These are phyloP conservation scores for Drosophila suzukii DNA, from an alignment of 1,140 invertebrate species.

Conservation along the genomic window DNA sequence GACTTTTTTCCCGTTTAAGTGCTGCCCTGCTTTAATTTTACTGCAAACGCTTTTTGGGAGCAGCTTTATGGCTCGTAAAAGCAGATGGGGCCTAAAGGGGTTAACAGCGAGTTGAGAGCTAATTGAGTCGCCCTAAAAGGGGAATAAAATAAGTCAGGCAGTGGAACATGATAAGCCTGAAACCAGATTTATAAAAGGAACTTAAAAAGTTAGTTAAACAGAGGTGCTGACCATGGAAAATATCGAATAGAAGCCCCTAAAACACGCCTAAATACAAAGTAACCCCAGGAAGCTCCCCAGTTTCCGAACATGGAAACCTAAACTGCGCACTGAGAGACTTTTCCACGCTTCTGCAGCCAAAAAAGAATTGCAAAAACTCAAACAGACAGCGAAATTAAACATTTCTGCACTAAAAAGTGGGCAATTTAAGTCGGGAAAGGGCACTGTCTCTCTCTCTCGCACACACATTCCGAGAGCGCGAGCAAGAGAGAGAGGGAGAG, in stretches of 20 bases:
- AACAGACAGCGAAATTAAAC: conserved; percentile 69
- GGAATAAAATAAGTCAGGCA: conserved; percentile 20
- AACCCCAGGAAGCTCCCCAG: conserved; percentile 3
- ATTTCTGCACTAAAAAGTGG: conserved; percentile 78
- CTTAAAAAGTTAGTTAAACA: neutral
- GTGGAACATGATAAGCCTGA: neutral
- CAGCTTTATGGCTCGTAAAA: conserved; percentile 48
- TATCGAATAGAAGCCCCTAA: neutral
- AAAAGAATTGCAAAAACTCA: conserved; percentile 24
- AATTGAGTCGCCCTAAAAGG: conserved; percentile 46
- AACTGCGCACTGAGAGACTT: conserved; percentile 44
- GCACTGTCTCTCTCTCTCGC: conserved; percentile 35
- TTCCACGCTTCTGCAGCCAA: conserved; percentile 30
- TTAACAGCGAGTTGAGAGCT: conserved; percentile 32
- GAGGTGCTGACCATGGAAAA: too few relatives aligned
- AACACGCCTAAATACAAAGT: conserved; percentile 10
- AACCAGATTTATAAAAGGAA: too few relatives aligned
- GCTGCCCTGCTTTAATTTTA: conserved; percentile 75
- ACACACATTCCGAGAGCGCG: conserved; percentile 22
- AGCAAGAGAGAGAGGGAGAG: conserved; percentile 20
- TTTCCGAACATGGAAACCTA: conserved; percentile 9
- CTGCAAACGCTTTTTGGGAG: conserved; percentile 61
- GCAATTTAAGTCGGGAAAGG: conserved; percentile 66
- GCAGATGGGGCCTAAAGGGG: conserved; percentile 36
- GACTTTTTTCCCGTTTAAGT: conserved; percentile 55